Conservation (phyloP, 2,797 vertebrate species). For the Parambassis ranga region DNA sequence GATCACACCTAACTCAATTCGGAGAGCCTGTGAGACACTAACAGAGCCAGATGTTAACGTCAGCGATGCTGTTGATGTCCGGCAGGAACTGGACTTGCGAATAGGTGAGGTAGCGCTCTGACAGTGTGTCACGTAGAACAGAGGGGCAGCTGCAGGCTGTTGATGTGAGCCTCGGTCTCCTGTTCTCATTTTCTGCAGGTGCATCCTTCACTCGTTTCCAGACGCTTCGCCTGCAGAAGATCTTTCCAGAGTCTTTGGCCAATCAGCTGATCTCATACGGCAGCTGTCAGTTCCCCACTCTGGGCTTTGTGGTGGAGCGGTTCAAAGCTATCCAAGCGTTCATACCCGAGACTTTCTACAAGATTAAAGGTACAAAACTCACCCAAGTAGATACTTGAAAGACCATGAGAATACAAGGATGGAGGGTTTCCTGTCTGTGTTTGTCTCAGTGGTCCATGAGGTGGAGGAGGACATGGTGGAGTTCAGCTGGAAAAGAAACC, state of each 20-base stretch:
- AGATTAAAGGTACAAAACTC: constrained; percentile 88
- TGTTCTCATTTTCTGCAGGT: constrained; percentile 71
- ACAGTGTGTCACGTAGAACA: background rate
- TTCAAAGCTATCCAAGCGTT: constrained; percentile 99
- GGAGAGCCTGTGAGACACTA: constrained; percentile 89
- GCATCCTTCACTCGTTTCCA: constrained; percentile 98
- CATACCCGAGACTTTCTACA: constrained; percentile 94
- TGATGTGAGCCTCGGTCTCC: background rate
- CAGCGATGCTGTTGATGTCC: constrained; percentile 92
- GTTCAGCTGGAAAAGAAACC: constrained; percentile 95
- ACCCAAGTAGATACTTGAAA: background rate
- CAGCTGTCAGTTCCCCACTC: constrained; percentile 97
- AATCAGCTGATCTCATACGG: constrained; percentile 98
- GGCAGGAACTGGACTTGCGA: constrained; percentile 94
- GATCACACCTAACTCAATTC: constrained; percentile 90
- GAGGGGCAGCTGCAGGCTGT: no score
- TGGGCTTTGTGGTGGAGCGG: constrained; percentile 97
- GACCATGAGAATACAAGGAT: background rate
- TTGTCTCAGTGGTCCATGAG: constrained; percentile 86
- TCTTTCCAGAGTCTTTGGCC: constrained; percentile 90
- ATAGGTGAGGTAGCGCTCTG: constrained; percentile 80
- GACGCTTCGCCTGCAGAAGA: constrained; percentile 91
- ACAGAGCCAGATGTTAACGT: constrained; percentile 83
- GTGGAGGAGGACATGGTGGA: constrained; percentile 86
- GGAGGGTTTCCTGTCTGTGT: background rate